Evolutionary conservation across 1,140 invertebrate genomes (phyloP).

Genomic region (Saccostrea cuccullata): DNA sequence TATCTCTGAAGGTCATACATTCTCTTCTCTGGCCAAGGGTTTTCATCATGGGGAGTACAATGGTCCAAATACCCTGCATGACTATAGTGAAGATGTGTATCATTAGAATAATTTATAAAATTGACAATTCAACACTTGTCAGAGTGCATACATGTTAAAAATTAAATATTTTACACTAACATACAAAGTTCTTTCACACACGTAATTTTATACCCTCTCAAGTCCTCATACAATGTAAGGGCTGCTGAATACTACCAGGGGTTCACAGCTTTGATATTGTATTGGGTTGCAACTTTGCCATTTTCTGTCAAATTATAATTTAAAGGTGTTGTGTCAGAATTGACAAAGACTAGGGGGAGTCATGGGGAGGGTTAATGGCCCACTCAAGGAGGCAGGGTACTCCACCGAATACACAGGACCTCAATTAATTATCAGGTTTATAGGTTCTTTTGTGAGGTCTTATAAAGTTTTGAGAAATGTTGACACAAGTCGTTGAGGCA

Average conservation of each 20-base stretch:
- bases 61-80: too few relatives aligned
- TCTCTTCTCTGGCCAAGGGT: too few relatives aligned
- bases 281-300: not conserved
- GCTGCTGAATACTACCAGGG: too few relatives aligned
- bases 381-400: not conserved
- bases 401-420: not conserved
- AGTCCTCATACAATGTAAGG: not conserved
- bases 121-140: too few relatives aligned
- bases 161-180: not conserved
- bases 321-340: not conserved
- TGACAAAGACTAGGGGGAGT: not conserved
- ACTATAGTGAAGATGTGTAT: too few relatives aligned
- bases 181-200: not conserved
- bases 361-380: not conserved
- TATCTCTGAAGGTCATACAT: too few relatives aligned
- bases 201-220: not conserved
- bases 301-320: not conserved
- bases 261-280: not conserved
- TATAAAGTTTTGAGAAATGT: not conserved
- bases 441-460: not conserved
- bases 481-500: not conserved
- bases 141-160: not conserved
- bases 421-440: not conserved
- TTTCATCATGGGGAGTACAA: too few relatives aligned
- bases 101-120: too few relatives aligned